A percentile compares a stretch with the other conserved stretches of the same genome.
Evolutionary conservation across 2,888 invertebrate species (phyloP).

Genomic region (Abrostola tripartita): DNA sequence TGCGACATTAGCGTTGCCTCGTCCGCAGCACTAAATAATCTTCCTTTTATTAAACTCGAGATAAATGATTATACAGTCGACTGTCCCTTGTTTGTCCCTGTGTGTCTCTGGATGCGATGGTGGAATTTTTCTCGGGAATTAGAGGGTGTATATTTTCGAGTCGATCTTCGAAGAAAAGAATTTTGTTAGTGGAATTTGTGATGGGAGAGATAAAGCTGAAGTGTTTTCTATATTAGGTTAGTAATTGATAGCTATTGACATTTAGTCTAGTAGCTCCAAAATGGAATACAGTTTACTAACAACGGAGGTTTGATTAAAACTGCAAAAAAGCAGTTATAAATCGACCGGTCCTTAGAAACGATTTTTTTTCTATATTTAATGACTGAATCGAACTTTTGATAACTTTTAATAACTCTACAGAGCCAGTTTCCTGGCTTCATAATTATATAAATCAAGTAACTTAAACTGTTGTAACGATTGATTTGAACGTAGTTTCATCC

Average conservation of each 20-base stretch:
- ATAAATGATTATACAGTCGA: conserved; percentile 87
- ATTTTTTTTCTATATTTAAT: background rate
- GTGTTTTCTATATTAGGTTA: conserved; percentile 38
- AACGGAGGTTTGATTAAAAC: conserved; percentile 9
- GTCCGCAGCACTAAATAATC: conserved; percentile 85
- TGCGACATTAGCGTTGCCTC: conserved; percentile 82
- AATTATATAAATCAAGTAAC: background rate
- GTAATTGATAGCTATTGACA: conserved; percentile 47
- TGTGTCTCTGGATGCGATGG: conserved; percentile 60
- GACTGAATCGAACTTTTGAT: background rate
- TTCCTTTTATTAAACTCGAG: conserved; percentile 88
- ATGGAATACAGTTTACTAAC: no score
- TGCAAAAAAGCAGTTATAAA: background rate
- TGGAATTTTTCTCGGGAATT: conserved; percentile 59
- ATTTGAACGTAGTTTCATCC: no score
- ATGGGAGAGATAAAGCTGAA: conserved; percentile 44
- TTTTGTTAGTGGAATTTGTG: conserved; percentile 28
- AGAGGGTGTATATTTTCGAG: conserved; percentile 49
- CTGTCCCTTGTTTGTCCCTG: conserved; percentile 76
- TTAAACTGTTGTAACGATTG: no score
- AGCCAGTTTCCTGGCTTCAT: background rate
- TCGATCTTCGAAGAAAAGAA: conserved; percentile 49
- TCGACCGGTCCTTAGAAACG: background rate
- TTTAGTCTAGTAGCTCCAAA: conserved; percentile 22
- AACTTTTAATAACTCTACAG: no score